phyloP scores from a whole-genome alignment of 2,797 vertebrate genomes.

The Cyclopterus lumpus region DNA sequence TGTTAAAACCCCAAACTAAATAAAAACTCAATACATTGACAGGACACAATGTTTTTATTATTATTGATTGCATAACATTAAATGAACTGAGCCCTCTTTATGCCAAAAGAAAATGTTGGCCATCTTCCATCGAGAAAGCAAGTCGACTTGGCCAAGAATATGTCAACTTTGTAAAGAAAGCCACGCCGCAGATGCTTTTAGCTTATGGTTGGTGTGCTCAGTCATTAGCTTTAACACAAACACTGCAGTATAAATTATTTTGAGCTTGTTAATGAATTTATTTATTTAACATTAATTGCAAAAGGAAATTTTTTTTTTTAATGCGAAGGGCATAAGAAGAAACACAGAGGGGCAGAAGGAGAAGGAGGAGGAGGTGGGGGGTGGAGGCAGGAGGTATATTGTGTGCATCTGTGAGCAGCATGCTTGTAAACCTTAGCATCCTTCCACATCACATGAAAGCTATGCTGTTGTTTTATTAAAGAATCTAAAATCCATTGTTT shows the following conservation, averaged over 20 bases:
- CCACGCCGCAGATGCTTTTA: constrained; percentile 78
- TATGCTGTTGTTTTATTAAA: constrained; percentile 56
- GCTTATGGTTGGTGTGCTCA: constrained; percentile 76
- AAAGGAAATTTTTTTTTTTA: constrained; percentile 57
- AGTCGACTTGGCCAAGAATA: constrained; percentile 83
- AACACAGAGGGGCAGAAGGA: constrained; percentile 20
- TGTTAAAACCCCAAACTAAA: constrained; percentile 64
- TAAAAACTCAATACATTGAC: constrained; percentile 72
- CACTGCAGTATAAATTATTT: constrained; percentile 71
- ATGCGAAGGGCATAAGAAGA: constrained; percentile 50
- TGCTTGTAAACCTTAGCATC: constrained; percentile 79
- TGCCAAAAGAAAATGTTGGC: constrained; percentile 81
- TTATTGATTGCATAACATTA: constrained; percentile 81
- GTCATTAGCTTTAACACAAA: constrained; percentile 80
- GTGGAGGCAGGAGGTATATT: constrained; percentile 38
- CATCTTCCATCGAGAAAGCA: constrained; percentile 74
- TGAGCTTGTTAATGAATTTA: constrained; percentile 70
- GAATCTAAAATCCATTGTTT: constrained; percentile 60
- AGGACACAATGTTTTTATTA: constrained; percentile 68
- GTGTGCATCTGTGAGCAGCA: constrained; percentile 80
- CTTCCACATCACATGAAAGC: constrained; percentile 68
- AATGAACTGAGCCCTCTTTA: constrained; percentile 72
- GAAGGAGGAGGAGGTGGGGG: constrained; percentile 1
- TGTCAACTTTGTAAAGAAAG: constrained; percentile 81
- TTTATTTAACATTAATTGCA: constrained; percentile 72